phyloP scores from a whole-genome alignment of 2,797 vertebrate genomes.

The Oophaga sylvatica region DNA sequence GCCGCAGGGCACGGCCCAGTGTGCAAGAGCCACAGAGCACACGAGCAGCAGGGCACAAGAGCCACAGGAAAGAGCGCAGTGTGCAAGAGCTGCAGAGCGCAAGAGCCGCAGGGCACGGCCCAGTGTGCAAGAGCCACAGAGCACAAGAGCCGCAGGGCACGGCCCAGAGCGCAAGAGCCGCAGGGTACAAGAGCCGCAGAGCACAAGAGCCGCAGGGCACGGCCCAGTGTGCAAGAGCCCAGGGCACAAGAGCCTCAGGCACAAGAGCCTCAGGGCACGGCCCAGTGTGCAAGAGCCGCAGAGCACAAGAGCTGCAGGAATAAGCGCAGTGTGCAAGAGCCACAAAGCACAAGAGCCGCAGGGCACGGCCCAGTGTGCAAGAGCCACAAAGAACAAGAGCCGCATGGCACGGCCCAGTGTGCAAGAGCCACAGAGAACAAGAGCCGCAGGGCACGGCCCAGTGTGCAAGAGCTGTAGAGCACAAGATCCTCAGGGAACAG shows the following conservation, averaged over 20 bases:
- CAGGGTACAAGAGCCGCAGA: background rate
- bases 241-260: too few relatives aligned
- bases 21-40: background rate
- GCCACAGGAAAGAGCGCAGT: background rate
- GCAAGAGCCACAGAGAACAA: too few relatives aligned
- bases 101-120: background rate
- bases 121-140: background rate
- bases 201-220: background rate
- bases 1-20: background rate
- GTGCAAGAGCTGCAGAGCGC: background rate
- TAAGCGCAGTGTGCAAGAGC: background rate
- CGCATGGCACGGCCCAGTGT: background rate
- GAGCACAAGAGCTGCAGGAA: background rate
- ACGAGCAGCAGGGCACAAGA: background rate
- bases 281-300: background rate
- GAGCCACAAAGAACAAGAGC: too few relatives aligned
- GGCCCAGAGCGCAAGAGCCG: background rate
- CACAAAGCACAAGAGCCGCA: background rate
- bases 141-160: background rate
- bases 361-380: background rate
- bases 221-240: background rate
- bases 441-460: background rate
- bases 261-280: background rate
- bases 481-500: background rate
- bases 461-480: too few relatives aligned